Base-by-base conservation (phyloP, 2,113 vertebrate genomes). In the Serinus canaria region DNA sequence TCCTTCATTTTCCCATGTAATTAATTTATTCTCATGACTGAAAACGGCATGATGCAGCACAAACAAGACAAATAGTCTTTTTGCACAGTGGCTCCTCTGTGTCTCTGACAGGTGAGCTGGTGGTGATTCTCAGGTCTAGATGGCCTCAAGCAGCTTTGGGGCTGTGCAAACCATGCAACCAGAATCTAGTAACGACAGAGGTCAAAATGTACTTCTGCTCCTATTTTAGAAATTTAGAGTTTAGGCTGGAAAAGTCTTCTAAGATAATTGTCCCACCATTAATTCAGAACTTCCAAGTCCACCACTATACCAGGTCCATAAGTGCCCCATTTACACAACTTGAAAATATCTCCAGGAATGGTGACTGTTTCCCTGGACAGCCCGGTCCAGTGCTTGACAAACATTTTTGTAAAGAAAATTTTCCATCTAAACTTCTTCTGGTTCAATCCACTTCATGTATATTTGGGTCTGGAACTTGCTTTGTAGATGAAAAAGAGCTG, bases 11-110 rank as follows among this genome's bases (percentile, higher is more conserved):
- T 78, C 55, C 72, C 10, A 0, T 92, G 80, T 90, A 93, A 86
- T 67, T 91, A 84, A 85, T 95, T 95, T 87, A 74, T 67, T 72
- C 78, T 84, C 64, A 12, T 67, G 72, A 50, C 84, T 75, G 52
- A 62, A 67, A 90, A 88, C 7, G 27, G 53, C 60, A 49, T 15
- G 41, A 75, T 46, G 66, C 27, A 66, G 56, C 86, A 87, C 1
- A 10, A 89, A 33, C 11, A 43, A 77, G 79, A 73, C 49, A 90
- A 83, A 78, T 3, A 39, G 47, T 35, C 18, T 27, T 94, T 83
- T 55, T 92, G 59, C 30, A 30, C 55, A 25, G 72, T 33, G 43
- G 37, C 41, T 55, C n/a, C 50, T 27, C 15, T 0, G 8, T 62
- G 72, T 20, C 67, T 62, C 90, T 77, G 63, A n/a, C 3, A n/a